Conservation (phyloP, 37 sponge, comb jelly and placozoan species). For the Petrosia ficiformis region DNA sequence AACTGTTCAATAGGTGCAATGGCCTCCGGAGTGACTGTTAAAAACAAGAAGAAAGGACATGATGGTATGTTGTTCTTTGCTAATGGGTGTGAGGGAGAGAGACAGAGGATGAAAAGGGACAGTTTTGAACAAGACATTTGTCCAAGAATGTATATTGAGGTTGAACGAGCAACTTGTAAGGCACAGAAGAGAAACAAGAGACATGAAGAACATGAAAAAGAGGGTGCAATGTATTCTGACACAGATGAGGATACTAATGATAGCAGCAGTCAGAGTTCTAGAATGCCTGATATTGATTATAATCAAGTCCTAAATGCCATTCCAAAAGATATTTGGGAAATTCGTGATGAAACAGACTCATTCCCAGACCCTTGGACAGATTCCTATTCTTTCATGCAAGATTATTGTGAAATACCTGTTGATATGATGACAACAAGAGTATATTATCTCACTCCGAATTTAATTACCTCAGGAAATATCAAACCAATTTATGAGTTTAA, state of each 20-base stretch:
- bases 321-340: slow-evolving; percentile 29
- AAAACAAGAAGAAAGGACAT: slow-evolving; percentile 17
- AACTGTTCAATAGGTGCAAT: slow-evolving; percentile 37
- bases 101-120: neutral
- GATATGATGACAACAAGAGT: slow-evolving; percentile 4
- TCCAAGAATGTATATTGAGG: neutral
- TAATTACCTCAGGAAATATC: slow-evolving; percentile 19
- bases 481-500: slow-evolving; percentile 21
- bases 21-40: slow-evolving; percentile 40
- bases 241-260: neutral
- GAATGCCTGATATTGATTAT: neutral
- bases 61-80: slow-evolving; percentile 62
- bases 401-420: slow-evolving; percentile 20
- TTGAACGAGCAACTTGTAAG: neutral
- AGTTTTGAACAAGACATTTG: neutral
- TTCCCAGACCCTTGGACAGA: slow-evolving; percentile 50
- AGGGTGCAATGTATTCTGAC: neutral
- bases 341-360: slow-evolving; percentile 3
- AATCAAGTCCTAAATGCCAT: slow-evolving; percentile 14
- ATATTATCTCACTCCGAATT: slow-evolving; percentile 45
- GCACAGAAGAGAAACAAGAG: slow-evolving; percentile 9
- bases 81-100: slow-evolving; percentile 13
- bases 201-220: slow-evolving; percentile 10
- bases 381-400: slow-evolving; percentile 30
- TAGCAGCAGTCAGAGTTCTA: neutral